Evolutionary conservation across 2,113 vertebrate genomes (phyloP).

Genomic region (Vireo altiloquus): DNA sequence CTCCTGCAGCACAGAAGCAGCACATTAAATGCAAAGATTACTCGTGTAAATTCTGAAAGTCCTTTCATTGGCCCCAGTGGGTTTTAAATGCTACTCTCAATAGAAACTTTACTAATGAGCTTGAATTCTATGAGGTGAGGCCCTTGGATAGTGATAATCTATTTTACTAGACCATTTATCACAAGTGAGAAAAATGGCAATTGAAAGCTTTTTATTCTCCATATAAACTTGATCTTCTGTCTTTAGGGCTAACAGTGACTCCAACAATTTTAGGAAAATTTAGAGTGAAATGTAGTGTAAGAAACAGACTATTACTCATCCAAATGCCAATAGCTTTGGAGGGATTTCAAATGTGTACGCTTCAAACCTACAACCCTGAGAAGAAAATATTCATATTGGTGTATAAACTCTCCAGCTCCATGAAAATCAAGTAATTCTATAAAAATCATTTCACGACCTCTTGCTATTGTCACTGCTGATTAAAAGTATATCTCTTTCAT

Average conservation of each 20-base stretch:
- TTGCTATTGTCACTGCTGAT: not conserved
- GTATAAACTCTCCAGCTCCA: not conserved
- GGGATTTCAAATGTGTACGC: not conserved
- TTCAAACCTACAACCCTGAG: not conserved
- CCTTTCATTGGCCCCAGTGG: not conserved
- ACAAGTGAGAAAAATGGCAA: not conserved
- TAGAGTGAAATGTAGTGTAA: not conserved
- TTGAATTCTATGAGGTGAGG: not conserved
- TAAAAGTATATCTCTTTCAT: not conserved
- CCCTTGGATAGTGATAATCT: not conserved
- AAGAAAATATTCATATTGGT: not conserved
- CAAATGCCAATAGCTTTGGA: not conserved
- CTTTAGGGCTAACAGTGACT: not conserved
- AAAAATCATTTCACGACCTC: not conserved
- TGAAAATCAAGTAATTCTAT: not conserved
- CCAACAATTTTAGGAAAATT: not conserved
- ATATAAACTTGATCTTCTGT: not conserved
- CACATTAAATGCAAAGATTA: not conserved
- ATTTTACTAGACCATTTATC: not conserved
- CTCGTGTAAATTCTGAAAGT: not conserved
- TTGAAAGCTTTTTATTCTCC: not conserved
- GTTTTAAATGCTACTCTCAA: not conserved
- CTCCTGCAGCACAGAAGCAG: not conserved
- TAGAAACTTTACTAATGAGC: not conserved
- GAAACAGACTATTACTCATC: not conserved